phyloP scores from a whole-genome alignment of 2,113 vertebrate genomes.

The Oenanthe oenanthe region DNA sequence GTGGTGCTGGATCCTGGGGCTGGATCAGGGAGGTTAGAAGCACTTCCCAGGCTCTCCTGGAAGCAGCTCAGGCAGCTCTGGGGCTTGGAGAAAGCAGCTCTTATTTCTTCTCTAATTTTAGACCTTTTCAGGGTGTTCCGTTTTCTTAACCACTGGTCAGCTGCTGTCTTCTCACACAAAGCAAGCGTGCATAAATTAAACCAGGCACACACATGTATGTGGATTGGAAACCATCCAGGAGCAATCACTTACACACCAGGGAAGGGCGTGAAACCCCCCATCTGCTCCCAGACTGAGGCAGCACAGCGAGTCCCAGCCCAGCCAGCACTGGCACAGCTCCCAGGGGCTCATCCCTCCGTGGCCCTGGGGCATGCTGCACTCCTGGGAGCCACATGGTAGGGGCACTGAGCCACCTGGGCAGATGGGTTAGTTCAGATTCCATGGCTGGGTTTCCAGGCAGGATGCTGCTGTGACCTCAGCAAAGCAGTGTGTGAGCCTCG shows the following conservation, averaged over 20 bases:
- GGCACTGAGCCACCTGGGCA: fast-evolving
- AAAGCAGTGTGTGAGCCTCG: not conserved
- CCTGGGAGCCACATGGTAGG: not conserved
- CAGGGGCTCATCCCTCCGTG: fast-evolving
- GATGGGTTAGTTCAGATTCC: not conserved
- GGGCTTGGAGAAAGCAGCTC: not conserved
- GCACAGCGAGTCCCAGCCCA: not conserved
- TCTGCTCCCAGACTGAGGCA: not conserved
- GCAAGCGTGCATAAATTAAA: not conserved
- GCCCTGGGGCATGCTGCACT: not conserved
- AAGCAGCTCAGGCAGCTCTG: not conserved
- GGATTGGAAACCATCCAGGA: not conserved
- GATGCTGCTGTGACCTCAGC: not conserved
- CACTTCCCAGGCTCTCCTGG: not conserved
- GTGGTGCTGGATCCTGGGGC: fast-evolving
- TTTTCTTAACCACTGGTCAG: slow-evolving; percentile 35
- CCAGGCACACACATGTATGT: not conserved
- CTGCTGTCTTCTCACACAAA: slow-evolving; percentile 15
- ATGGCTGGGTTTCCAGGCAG: not conserved
- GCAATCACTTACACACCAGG: not conserved
- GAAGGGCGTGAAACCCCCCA: slow-evolving; percentile 40
- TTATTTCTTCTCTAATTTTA: slow-evolving; percentile 44
- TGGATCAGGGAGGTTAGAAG: not conserved
- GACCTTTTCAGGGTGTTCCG: not conserved
- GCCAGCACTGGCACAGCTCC: not conserved